Conservation (phyloP, 2,113 vertebrate species). For the Steatornis caripensis region DNA sequence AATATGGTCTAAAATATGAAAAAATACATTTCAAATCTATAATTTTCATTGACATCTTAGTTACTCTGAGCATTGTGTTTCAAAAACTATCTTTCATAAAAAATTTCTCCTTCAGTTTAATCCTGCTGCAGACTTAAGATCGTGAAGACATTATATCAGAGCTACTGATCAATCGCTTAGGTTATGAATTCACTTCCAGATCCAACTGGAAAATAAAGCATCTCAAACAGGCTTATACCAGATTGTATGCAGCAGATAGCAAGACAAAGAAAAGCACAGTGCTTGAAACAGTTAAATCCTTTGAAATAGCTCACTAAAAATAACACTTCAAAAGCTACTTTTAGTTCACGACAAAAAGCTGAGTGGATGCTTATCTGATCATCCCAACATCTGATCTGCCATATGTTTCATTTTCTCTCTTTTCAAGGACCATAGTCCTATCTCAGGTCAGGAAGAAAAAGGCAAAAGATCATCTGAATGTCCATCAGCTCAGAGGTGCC, state of each 20-base stretch:
- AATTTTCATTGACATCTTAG: not conserved
- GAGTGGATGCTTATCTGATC: not conserved
- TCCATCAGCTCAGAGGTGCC: not conserved
- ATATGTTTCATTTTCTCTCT: not conserved
- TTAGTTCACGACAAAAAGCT: conserved; percentile 4
- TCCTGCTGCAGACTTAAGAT: not conserved
- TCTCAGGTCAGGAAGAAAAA: not conserved
- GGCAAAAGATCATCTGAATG: not conserved
- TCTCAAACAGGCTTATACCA: not conserved
- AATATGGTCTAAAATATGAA: not conserved
- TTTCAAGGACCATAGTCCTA: not conserved
- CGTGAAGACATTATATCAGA: not conserved
- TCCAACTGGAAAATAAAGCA: not conserved
- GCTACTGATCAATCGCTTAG: not conserved
- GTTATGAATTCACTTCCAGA: not conserved
- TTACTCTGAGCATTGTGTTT: not conserved
- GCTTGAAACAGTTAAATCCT: not conserved
- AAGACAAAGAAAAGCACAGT: not conserved
- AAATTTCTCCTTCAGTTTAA: not conserved
- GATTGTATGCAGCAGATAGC: not conserved
- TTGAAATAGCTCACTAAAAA: conserved; percentile 19
- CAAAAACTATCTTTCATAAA: not conserved
- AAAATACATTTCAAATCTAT: not conserved
- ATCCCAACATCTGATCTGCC: conserved; percentile 6
- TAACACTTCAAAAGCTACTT: conserved; percentile 24